These are phyloP conservation scores for Diplodus sargus DNA, from an alignment of 2,797 vertebrate species.

Conservation along the genomic window DNA sequence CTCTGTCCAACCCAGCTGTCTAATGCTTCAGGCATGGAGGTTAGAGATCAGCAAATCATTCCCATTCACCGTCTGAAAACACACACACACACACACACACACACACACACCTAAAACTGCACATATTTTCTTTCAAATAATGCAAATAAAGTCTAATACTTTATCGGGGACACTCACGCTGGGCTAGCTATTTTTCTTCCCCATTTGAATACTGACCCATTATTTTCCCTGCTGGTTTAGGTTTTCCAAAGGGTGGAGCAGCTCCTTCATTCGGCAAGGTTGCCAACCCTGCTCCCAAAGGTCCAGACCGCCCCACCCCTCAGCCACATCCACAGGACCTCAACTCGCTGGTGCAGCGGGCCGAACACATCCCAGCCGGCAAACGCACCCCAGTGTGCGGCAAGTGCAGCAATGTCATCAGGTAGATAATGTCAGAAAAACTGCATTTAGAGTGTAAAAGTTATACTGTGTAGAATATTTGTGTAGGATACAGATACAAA, in stretches of 20 bases:
- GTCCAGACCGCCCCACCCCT: constrained; percentile 72
- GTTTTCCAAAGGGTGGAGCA: constrained; percentile 74
- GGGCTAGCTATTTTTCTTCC: not conserved
- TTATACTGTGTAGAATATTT: not conserved
- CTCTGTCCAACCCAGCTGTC: constrained; percentile 68
- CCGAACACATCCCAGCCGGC: constrained; percentile 95
- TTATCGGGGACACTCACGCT: not conserved
- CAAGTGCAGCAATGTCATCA: constrained; percentile 93
- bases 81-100: not conserved
- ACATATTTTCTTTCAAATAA: not conserved
- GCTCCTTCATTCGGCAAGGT: constrained; percentile 86
- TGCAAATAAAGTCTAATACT: not conserved
- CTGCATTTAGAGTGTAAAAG: not conserved
- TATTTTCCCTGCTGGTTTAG: constrained; percentile 54
- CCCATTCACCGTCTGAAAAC: constrained; percentile 16
- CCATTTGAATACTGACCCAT: constrained; percentile 17
- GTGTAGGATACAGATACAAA: not conserved
- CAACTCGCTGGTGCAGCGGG: constrained; percentile 92
- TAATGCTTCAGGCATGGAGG: constrained; percentile 40
- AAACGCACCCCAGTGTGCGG: constrained; percentile 96
- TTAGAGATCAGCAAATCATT: constrained; percentile 40
- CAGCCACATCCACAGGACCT: constrained; percentile 87
- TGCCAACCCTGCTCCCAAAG: constrained; percentile 75
- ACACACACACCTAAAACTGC: not conserved
- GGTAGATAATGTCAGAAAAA: constrained; percentile 78